Conservation (phyloP, 2,113 vertebrate species). For the Arvicanthis niloticus region DNA sequence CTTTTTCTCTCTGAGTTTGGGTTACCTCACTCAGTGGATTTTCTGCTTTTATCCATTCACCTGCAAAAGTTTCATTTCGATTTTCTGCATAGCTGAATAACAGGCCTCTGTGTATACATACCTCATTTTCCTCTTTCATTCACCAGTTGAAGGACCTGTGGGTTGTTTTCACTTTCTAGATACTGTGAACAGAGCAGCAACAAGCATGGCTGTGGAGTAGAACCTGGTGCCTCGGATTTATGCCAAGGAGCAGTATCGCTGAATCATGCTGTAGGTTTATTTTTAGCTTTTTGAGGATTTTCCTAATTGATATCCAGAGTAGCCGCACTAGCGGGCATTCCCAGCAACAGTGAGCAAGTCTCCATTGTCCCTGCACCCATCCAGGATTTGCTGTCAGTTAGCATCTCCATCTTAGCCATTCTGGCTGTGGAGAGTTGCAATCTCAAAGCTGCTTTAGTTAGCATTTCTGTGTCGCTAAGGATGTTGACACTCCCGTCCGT, state of each 20-base stretch:
- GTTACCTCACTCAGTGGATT: neutral
- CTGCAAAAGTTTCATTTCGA: neutral
- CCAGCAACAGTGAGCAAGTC: too few species aligned
- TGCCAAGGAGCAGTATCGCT: neutral
- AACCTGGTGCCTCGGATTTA: neutral
- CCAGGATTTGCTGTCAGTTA: neutral
- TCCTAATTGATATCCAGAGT: neutral
- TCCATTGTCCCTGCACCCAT: neutral
- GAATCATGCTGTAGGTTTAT: neutral
- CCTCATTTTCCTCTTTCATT: neutral
- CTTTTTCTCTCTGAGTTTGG: neutral
- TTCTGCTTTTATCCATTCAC: neutral
- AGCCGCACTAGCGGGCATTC: fast-evolving
- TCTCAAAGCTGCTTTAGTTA: neutral
- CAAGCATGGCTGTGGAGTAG: too few species aligned
- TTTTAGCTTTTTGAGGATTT: neutral
- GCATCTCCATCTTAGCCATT: neutral
- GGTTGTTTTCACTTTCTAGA: neutral
- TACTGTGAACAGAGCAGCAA: neutral
- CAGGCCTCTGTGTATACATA: too few species aligned
- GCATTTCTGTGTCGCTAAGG: neutral
- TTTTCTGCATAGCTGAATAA: neutral
- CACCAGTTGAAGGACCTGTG: neutral
- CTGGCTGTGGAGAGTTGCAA: neutral
- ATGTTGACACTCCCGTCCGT: neutral